Percentiles rank a stretch among this genome's conserved stretches.
Evolutionary conservation across 1,140 invertebrate genomes (phyloP).

Genomic region (Papilio polyxenes): DNA sequence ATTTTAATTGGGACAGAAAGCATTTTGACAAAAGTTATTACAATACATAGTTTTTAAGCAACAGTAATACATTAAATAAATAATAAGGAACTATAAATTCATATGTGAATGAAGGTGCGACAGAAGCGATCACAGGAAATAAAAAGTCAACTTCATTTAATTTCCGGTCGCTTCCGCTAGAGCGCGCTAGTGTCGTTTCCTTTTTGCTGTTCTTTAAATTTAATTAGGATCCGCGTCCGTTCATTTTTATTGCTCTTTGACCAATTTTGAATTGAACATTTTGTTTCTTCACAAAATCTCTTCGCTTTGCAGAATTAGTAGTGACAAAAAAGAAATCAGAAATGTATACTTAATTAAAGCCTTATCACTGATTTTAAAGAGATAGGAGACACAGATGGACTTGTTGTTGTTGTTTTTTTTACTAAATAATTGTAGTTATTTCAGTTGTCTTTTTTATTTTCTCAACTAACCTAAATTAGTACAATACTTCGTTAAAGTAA

Average conservation of each 20-base stretch:
- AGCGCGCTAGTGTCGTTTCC: constrained; percentile 39
- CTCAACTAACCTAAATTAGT: too few species aligned
- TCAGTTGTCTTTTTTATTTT: too few species aligned
- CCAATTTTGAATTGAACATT: constrained; percentile 28
- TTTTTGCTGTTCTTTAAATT: constrained; percentile 46
- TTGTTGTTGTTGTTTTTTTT: too few species aligned
- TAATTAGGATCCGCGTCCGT: constrained; percentile 47
- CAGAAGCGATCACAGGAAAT: constrained; percentile 38
- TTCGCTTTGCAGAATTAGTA: background rate
- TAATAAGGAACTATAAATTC: constrained; percentile 8
- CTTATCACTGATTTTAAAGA: too few species aligned
- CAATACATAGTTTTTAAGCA: too few species aligned
- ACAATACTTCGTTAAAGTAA: too few species aligned
- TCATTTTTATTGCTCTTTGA: constrained; percentile 39
- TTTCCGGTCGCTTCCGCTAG: constrained; percentile 48
- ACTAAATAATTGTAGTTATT: too few species aligned
- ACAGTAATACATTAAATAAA: background rate
- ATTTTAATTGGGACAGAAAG: too few species aligned
- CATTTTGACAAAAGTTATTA: too few species aligned
- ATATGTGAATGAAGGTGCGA: background rate
- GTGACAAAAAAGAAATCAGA: background rate
- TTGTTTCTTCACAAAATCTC: constrained; percentile 4
- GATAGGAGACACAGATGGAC: too few species aligned
- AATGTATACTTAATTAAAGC: too few species aligned
- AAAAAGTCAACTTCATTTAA: constrained; percentile 48